Evolutionary conservation across 2,888 invertebrate genomes (phyloP), one percentile per base, ranked within the genome.

Genomic region (Sthenelais limicola): DNA sequence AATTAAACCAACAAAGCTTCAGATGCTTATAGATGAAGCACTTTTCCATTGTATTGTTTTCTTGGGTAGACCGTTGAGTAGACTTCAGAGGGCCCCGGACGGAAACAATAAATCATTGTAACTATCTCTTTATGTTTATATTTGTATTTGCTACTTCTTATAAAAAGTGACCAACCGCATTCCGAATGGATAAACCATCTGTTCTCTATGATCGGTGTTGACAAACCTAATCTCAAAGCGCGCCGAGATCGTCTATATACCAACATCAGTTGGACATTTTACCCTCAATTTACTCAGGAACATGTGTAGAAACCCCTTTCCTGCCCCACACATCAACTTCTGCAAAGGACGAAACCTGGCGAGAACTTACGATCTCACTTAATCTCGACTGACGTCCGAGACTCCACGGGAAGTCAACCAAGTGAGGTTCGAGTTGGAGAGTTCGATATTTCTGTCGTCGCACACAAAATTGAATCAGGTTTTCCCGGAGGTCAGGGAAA

Each of bases 371-470:
- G 56, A 56, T 56, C 56, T 56, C 56, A 33, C 33, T 33, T 56
- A 56, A 56, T 56, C 56, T 56, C 56, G 30, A n/a, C 56, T 32
- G 56, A 32, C 56, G 56, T 30, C 32, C 43, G 43, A 43, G 43
- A 43, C 9, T 18, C 43, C 9, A 56, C 56, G 56, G 33, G 56
- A 56, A 32, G 12, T 56, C 30, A 21, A n/a, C 32, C 18, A 33
- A 30, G 56, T 30, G 32, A 26, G 49, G 21, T 26, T 49, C 49
- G 7, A 5, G 9, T 26, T n/a, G 32, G 32, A 56, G 56, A 2
- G 32, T 28, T 32, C 56, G 56, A 33, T 56, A 56, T 56, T 56
- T 56, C 56, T 56, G 56, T 56, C 56, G 56, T 56, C 56, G 33
- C 26, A n/a, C 15, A 18, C 56, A n/a, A 56, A 56, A 56, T 56